Conservation (phyloP, 2,113 vertebrate genomes). For the Gambusia affinis region DNA sequence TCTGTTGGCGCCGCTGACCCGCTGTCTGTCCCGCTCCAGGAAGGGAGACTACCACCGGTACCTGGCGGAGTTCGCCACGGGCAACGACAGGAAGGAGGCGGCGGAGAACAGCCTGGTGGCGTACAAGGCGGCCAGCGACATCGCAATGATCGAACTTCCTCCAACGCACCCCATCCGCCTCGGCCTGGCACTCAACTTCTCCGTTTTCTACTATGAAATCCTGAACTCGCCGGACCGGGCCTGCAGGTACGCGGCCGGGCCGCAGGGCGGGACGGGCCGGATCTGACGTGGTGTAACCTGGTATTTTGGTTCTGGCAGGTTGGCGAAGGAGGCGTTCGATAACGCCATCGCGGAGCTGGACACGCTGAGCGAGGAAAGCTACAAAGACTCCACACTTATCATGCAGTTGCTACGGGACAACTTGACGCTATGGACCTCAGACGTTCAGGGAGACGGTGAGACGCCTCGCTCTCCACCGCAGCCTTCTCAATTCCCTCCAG, state of each 20-base stretch:
- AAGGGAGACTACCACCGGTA: constrained; percentile 99
- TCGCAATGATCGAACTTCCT: constrained; percentile 95
- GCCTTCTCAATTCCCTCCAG: background rate
- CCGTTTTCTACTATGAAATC: constrained; percentile 99
- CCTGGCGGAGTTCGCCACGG: constrained; percentile 96
- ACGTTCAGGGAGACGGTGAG: constrained; percentile 98
- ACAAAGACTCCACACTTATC: constrained; percentile 99
- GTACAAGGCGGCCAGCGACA: constrained; percentile 97
- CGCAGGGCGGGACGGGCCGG: constrained; percentile 66
- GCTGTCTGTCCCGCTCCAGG: constrained; percentile 72
- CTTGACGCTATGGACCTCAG: constrained; percentile 99
- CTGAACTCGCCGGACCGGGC: constrained; percentile 98
- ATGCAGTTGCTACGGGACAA: constrained; percentile 99
- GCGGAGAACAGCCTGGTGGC: constrained; percentile 97
- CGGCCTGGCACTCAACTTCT: constrained; percentile 97
- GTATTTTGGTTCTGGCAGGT: constrained; percentile 25
- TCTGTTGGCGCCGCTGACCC: too few relatives aligned
- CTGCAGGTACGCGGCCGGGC: constrained; percentile 83
- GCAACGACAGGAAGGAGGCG: constrained; percentile 97
- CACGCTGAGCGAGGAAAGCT: constrained; percentile 98
- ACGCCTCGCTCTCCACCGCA: background rate
- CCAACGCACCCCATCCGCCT: constrained; percentile 96
- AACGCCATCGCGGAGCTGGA: constrained; percentile 98
- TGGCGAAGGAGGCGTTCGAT: constrained; percentile 95
- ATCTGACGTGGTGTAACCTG: constrained; percentile 76